Evolutionary conservation across 2,797 vertebrate species (phyloP).

Genomic region (Numenius phaeopus): DNA sequence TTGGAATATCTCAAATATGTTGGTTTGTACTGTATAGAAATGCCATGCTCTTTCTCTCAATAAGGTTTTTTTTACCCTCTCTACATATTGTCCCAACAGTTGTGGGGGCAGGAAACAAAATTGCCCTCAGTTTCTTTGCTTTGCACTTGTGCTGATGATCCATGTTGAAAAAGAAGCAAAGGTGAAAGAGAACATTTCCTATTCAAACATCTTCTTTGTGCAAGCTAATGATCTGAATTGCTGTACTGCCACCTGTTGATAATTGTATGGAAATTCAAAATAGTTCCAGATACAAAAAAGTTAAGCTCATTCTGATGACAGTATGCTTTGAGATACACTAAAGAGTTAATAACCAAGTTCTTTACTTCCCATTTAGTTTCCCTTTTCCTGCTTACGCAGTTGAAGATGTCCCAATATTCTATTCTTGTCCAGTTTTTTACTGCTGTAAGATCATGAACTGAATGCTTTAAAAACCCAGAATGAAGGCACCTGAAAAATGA

Average conservation of each 20-base stretch:
- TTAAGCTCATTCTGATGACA: not conserved
- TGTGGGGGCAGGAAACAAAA: not conserved
- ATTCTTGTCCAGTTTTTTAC: not conserved
- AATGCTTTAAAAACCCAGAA: not conserved
- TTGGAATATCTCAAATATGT: not conserved
- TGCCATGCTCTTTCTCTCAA: not conserved
- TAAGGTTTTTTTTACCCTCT: not conserved
- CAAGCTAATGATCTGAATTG: not conserved
- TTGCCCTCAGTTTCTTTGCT: not conserved
- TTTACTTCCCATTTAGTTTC: not conserved
- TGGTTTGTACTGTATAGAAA: not conserved
- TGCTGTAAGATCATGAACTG: not conserved
- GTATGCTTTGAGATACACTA: not conserved
- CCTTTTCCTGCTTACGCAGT: not conserved
- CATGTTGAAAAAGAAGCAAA: not conserved
- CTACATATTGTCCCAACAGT: not conserved
- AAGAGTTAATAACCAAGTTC: not conserved
- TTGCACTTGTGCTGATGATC: not conserved
- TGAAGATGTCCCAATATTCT: not conserved
- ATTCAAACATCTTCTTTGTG: not conserved
- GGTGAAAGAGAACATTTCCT: not conserved
- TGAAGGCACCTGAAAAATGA: not conserved
- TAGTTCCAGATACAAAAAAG: not conserved
- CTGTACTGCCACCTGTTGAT: slow-evolving; percentile 38
- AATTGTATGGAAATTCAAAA: not conserved